These are phyloP conservation scores for Dipodomys spectabilis DNA, from an alignment of 2,113 vertebrate species.

Conservation along the genomic window DNA sequence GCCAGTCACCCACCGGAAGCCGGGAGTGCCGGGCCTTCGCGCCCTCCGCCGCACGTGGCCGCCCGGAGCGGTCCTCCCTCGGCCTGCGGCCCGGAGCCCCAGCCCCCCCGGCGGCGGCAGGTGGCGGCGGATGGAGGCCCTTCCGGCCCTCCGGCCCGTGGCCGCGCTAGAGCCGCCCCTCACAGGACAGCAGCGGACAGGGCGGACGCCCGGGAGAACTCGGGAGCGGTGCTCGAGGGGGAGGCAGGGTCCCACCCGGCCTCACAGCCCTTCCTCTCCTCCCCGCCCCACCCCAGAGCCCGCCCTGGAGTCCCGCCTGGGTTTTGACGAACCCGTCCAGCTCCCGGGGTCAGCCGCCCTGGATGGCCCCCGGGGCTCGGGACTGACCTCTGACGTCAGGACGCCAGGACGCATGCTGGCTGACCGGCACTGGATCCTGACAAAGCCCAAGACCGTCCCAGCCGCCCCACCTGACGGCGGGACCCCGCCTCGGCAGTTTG, in stretches of 20 bases:
- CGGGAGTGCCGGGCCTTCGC: neutral
- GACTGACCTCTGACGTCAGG: neutral
- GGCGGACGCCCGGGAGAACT: neutral
- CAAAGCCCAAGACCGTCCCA: neutral
- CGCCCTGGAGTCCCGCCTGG: accelerated
- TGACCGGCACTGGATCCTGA: neutral
- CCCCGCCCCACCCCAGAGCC: neutral
- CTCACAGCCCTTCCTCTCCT: neutral
- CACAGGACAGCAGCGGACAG: too few species aligned
- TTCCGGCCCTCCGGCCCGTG: too few species aligned
- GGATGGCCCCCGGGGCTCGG: neutral
- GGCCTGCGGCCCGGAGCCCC: too few species aligned
- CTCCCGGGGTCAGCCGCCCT: neutral
- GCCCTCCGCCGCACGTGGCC: too few species aligned
- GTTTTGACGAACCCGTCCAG: neutral
- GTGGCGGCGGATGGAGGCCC: too few species aligned
- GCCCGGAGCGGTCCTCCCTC: too few species aligned
- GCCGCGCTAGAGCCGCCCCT: too few species aligned
- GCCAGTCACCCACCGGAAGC: neutral
- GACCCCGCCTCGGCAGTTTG: neutral
- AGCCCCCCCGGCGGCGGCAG: too few species aligned
- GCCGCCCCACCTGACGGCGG: neutral
- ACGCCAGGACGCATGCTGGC: too few species aligned
- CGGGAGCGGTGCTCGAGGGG: too few species aligned
- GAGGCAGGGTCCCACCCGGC: too few species aligned